Conservation (phyloP, 2,888 invertebrate species). For the Phlogophora meticulosa region DNA sequence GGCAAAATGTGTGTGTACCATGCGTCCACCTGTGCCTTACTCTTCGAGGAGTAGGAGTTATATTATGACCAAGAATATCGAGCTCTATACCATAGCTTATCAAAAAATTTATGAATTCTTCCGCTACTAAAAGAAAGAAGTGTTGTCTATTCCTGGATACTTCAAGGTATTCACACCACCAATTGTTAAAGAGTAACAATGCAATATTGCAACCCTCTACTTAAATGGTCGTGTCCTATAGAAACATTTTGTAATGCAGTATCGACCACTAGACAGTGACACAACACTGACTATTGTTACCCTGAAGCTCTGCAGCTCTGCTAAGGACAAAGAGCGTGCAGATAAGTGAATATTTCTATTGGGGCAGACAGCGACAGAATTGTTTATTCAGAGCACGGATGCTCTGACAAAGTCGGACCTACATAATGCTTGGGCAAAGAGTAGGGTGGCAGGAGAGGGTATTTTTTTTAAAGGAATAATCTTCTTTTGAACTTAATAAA, state of each 20-base stretch:
- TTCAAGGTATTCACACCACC: too few species aligned
- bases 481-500: too few species aligned
- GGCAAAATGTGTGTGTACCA: too few species aligned
- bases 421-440: constrained; percentile 65
- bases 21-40: too few species aligned
- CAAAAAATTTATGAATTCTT: too few species aligned
- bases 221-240: neutral
- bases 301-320: constrained; percentile 48
- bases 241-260: constrained; percentile 12
- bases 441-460: constrained; percentile 18
- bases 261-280: constrained; percentile 15
- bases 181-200: too few species aligned
- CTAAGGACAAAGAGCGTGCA: constrained; percentile 58
- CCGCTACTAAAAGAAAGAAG: too few species aligned
- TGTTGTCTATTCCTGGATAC: too few species aligned
- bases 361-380: constrained; percentile 67
- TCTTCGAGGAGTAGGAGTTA: too few species aligned
- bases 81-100: too few species aligned
- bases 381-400: constrained; percentile 77
- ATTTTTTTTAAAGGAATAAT: neutral
- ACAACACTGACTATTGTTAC: constrained; percentile 39
- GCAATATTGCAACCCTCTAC: neutral
- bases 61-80: too few species aligned
- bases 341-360: constrained; percentile 74
- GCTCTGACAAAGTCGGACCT: constrained; percentile 74